Conservation (phyloP, 2,113 vertebrate species). For the Hyaena hyaena region DNA sequence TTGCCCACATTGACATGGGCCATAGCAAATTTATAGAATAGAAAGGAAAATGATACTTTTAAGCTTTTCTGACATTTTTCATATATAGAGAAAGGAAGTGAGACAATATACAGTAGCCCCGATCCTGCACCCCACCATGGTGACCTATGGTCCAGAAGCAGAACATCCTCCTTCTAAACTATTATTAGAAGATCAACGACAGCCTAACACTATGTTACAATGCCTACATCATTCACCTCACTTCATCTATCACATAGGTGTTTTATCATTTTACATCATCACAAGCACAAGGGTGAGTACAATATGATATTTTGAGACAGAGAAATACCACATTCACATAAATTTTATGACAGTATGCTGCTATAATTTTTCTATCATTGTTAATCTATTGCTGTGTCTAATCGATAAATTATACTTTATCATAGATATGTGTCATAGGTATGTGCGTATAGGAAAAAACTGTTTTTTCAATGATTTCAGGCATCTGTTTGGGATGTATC, state of each 20-base stretch:
- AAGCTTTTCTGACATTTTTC: neutral
- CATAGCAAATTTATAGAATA: neutral
- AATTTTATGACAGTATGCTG: neutral
- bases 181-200: neutral
- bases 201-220: neutral
- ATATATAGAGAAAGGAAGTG: neutral
- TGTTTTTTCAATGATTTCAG: neutral
- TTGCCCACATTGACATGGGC: neutral
- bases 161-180: neutral
- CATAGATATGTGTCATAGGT: neutral
- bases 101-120: neutral
- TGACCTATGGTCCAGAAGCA: neutral
- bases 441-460: neutral
- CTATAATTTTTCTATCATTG: neutral
- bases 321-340: neutral
- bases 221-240: neutral
- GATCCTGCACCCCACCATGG: too few relatives aligned
- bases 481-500: neutral
- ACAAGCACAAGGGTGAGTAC: neutral
- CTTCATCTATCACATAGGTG: neutral
- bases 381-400: neutral
- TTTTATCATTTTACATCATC: neutral
- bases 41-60: neutral
- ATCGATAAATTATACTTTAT: neutral
- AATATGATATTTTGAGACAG: neutral